Evolutionary conservation across 2,888 invertebrate species (phyloP).

Genomic region (Drosophila anomelani): DNA sequence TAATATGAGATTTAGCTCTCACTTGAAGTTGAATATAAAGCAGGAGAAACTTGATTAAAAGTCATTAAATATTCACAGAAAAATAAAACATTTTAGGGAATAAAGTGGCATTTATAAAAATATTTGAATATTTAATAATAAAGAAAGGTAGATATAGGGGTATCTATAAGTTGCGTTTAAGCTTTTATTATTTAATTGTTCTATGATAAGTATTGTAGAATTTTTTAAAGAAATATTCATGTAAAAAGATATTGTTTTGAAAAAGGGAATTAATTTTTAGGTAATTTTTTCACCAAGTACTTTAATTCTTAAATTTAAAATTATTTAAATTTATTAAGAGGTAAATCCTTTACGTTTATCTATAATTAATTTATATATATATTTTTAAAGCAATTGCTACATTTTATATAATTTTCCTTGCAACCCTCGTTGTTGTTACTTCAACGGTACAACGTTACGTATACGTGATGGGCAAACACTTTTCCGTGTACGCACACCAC

Average conservation of each 20-base stretch:
- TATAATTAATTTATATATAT: background rate
- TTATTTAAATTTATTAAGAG: background rate
- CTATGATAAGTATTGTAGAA: no score
- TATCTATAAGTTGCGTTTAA: no score
- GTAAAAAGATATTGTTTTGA: no score
- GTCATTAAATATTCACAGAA: background rate
- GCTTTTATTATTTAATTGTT: no score
- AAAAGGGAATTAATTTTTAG: no score
- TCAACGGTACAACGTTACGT: conserved; percentile 40
- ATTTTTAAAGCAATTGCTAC: background rate
- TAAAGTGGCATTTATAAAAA: background rate
- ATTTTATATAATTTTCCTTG: conserved; percentile 2
- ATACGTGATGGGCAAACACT: conserved; percentile 53
- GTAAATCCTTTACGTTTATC: background rate
- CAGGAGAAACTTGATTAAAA: background rate
- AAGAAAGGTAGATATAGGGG: no score
- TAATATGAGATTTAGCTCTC: background rate
- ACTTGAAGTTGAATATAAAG: background rate
- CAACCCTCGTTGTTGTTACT: conserved; percentile 27
- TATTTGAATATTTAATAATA: no score
- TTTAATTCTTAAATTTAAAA: no score
- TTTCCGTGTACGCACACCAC: conserved; percentile 20
- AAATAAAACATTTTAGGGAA: background rate
- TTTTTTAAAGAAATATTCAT: no score
- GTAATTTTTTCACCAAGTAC: no score